Base-by-base conservation (phyloP, 1,140 invertebrate genomes). In the Dendrolimus punctatus region DNA sequence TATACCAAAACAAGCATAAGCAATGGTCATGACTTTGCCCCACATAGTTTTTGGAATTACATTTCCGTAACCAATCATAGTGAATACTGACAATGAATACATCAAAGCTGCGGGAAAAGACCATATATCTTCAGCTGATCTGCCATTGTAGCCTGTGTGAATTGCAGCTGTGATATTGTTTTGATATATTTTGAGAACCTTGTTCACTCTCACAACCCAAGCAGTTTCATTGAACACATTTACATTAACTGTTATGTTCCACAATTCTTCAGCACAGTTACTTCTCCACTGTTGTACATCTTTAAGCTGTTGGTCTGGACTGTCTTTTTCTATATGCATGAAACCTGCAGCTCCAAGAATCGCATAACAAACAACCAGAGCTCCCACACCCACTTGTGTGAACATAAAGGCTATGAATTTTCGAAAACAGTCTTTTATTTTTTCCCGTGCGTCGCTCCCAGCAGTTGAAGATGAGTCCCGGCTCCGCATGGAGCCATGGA, bases 31-130 rank as follows among this genome's bases (percentile, higher is more conserved):
- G 36, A 95, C 92, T 84, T 98, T 98, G 2, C 98, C 98, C 92
- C 94, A 94, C 0, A 92, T 87, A 0, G 97, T 99, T 69, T 93
- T 92, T 0, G 97, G 97, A 5, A 97, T 93, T 71, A 98, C 92
- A 83, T 98, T 97, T 0, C 98, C 98, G 80, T 98, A 99, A 2
- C 97, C 97, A 62, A 96, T 96, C 95, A 96, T 96, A 4, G 95
- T 96, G 69, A 96, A 96, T 2, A 96, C 92, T 9, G 94, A 95
- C 0, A 96, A 76, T 38, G 93, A 95, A 71, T 93, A 97, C 94
- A 96, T 96, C 4, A 96, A 76, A 0, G 95, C 93, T 0, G 94
- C 93, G 0, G 95, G 93, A 62, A 95, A 96, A 0, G 93, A 92
- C 95, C 95, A 96, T 45, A 93, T 90, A 49, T 95, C 91, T 39